These are phyloP conservation scores for Cryptus armator DNA, from an alignment of 2,888 invertebrate genomes.

Conservation along the genomic window DNA sequence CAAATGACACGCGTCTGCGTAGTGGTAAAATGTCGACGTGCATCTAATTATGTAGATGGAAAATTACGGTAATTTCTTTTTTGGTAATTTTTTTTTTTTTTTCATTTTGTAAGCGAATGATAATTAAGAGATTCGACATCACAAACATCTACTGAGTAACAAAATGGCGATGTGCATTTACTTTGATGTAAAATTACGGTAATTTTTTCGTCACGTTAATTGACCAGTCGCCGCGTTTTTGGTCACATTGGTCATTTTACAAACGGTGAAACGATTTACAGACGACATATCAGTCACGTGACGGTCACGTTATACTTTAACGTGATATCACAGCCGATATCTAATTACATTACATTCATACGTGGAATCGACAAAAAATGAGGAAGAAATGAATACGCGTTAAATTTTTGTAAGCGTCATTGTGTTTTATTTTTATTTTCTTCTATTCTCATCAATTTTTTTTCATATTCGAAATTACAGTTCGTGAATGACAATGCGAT, in stretches of 20 bases:
- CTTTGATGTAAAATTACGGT: too few relatives aligned
- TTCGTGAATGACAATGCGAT: not conserved
- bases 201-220: not conserved
- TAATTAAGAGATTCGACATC: too few relatives aligned
- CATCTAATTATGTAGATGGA: not conserved
- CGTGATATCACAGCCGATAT: too few relatives aligned
- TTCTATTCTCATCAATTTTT: not conserved
- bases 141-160: too few relatives aligned
- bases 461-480: not conserved
- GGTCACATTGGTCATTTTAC: not conserved
- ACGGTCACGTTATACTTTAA: not conserved
- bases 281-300: too few relatives aligned
- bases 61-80: not conserved
- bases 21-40: not conserved
- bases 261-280: not conserved
- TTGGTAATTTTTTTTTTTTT: too few relatives aligned
- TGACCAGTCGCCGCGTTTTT: not conserved
- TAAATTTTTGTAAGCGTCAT: not conserved
- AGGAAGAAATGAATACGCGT: not conserved
- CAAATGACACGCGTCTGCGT: not conserved
- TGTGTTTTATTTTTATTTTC: slow-evolving; percentile 1
- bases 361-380: not conserved
- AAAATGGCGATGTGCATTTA: too few relatives aligned
- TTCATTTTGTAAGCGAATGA: too few relatives aligned
- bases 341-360: too few relatives aligned